Evolutionary conservation across 2,113 vertebrate species (phyloP), one percentile per base, ranked within the genome.

Genomic region (Mustela nigripes): DNA sequence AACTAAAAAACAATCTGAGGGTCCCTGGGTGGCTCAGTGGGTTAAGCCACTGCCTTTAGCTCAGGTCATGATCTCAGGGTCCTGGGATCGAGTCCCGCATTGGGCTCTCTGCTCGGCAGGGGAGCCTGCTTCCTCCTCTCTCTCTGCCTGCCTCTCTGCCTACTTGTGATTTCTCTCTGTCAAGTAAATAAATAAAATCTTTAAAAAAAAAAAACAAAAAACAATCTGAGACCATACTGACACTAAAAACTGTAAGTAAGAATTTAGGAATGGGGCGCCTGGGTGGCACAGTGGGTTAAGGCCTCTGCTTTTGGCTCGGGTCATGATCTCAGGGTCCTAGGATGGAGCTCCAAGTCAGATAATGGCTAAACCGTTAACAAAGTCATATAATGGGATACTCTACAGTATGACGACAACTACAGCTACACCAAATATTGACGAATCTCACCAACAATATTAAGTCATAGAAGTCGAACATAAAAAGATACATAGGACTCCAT

Each of bases 1-100:
- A 96, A 91, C 33, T 89, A 36, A 71, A 90, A 73, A 89, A 69
- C 24, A 96, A 73, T 56, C 53, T 62, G 28, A 89, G 62, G n/a
- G n/a, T n/a, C n/a, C n/a, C n/a, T n/a, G n/a, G n/a, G n/a, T n/a
- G n/a, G n/a, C n/a, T n/a, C n/a, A n/a, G n/a, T n/a, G n/a, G n/a
- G n/a, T n/a, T n/a, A n/a, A n/a, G n/a, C n/a, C n/a, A n/a, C n/a
- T n/a, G n/a, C n/a, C n/a, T n/a, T n/a, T n/a, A n/a, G n/a, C n/a
- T n/a, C n/a, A n/a, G n/a, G n/a, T n/a, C n/a, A n/a, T n/a, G n/a
- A n/a, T n/a, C n/a, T n/a, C n/a, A n/a, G n/a, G n/a, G n/a, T n/a
- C n/a, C n/a, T n/a, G n/a, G n/a, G n/a, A n/a, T n/a, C n/a, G n/a
- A n/a, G n/a, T n/a, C n/a, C n/a, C n/a, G n/a, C n/a, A n/a, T n/a